Evolutionary conservation across 2,113 vertebrate genomes (phyloP).

Genomic region (Chinchilla lanigera): DNA sequence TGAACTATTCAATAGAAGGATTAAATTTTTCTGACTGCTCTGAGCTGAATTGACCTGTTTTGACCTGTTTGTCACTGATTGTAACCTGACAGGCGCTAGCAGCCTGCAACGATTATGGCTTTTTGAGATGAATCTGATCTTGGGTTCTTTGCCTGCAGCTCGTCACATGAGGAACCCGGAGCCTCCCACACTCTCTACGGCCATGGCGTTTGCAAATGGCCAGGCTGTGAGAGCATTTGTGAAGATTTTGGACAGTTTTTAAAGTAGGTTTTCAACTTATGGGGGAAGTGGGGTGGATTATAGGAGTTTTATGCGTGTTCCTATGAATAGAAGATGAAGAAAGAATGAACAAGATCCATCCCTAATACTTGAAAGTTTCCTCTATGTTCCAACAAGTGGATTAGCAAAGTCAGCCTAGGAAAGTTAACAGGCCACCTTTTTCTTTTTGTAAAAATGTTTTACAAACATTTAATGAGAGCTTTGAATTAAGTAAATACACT

Average conservation of each 20-base stretch:
- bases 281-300: not conserved
- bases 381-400: constrained; percentile 73
- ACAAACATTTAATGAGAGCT: constrained; percentile 26
- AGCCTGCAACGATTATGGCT: constrained; percentile 89
- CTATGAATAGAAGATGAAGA: constrained; percentile 41
- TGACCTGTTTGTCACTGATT: constrained; percentile 91
- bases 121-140: constrained; percentile 88
- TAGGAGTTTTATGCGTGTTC: not conserved
- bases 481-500: constrained; percentile 75
- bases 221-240: constrained; percentile 99
- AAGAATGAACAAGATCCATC: constrained; percentile 54
- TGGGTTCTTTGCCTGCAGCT: constrained; percentile 90
- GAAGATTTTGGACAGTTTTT: constrained; percentile 99
- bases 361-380: constrained; percentile 49
- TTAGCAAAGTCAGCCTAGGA: constrained; percentile 65
- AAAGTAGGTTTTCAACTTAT: constrained; percentile 92
- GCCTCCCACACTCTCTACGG: constrained; percentile 98
- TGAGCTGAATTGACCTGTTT: constrained; percentile 91
- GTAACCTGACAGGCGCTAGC: constrained; percentile 91
- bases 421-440: constrained; percentile 67
- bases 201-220: constrained; percentile 99
- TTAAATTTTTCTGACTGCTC: constrained; percentile 92
- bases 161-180: constrained; percentile 96
- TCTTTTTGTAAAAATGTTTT: constrained; percentile 75
- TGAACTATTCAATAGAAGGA: constrained; percentile 91